These are phyloP conservation scores for Cettia cetti DNA, from an alignment of 2,113 vertebrate species.

Conservation along the genomic window DNA sequence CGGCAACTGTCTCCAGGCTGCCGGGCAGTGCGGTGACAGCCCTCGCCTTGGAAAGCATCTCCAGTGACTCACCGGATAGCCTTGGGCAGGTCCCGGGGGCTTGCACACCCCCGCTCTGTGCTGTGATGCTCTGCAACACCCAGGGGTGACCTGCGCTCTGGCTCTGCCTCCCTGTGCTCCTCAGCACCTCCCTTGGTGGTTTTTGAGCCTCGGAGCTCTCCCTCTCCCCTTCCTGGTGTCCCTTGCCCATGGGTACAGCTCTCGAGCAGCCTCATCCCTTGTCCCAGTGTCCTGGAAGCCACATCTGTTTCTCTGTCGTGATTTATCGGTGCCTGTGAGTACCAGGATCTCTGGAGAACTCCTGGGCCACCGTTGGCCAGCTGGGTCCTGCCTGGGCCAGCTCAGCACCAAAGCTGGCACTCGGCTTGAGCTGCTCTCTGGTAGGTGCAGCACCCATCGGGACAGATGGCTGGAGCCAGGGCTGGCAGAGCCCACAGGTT, in stretches of 20 bases:
- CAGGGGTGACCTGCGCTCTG: fast-evolving
- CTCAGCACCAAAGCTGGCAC: neutral
- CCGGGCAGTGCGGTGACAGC: neutral
- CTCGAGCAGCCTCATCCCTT: neutral
- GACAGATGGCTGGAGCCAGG: fast-evolving
- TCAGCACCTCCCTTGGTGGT: neutral
- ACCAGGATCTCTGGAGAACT: neutral
- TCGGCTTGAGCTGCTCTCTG: neutral
- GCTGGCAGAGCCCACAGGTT: neutral
- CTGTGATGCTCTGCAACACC: neutral
- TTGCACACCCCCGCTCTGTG: fast-evolving
- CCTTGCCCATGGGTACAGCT: fast-evolving
- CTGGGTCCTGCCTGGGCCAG: neutral
- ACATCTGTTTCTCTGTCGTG: neutral
- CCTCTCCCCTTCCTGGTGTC: neutral
- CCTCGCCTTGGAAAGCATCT: neutral
- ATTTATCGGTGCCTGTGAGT: neutral
- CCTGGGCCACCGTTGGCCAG: fast-evolving
- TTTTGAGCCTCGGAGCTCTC: neutral
- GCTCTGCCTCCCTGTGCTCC: neutral
- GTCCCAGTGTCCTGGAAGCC: neutral
- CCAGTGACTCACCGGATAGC: neutral
- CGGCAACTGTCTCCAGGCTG: neutral
- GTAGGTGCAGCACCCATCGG: neutral
- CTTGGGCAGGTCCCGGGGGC: neutral